Evolutionary conservation across 2,888 invertebrate genomes (phyloP), one percentile per base, ranked within the genome.

Genomic region (Leptinotarsa tumamoca): DNA sequence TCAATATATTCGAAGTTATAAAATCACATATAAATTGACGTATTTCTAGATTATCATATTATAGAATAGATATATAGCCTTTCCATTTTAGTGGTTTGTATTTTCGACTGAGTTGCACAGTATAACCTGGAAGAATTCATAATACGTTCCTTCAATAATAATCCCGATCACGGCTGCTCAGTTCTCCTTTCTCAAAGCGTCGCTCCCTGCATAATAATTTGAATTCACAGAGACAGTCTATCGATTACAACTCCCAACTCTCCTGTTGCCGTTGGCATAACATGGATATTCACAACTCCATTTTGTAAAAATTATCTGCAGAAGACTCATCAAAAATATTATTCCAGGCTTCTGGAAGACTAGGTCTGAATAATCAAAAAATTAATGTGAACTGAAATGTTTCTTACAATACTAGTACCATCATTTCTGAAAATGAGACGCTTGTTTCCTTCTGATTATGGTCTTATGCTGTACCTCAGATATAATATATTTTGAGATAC

Each of bases 181-280:
- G 63, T 18, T 63, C 58, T 58, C n/a, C 21, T n/a, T 58, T 21
- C 33, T 63, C 63, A 33, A 33, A 63, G 63, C 63, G 63, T 43
- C 63, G 43, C 17, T 43, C 33, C n/a, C 63, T 33, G 63, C 63
- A 63, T 63, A 63, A 63, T 63, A 63, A 63, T 63, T 43, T 43
- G 43, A 43, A 63, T 63, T 63, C 18, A n/a, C 58, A 63, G 63
- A 63, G 63, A 27, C 63, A 63, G 63, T 63, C 63, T 63, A 63
- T 63, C 63, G 63, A 63, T 63, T 63, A 63, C 63, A 63, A 63
- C 63, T 63, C 43, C 43, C 63, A 33, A 63, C 63, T 33, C 43
- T 63, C 63, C 33, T 33, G 17, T 63, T 63, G 27, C 63, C 63
- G 43, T 18, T 18, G 63, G 33, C 21, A 23, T 23, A 23, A 58